Percentiles rank a stretch among this genome's conserved stretches.
These are phyloP conservation scores for Drosophila pachea DNA, from an alignment of 1,140 invertebrate genomes.

Conservation along the genomic window DNA sequence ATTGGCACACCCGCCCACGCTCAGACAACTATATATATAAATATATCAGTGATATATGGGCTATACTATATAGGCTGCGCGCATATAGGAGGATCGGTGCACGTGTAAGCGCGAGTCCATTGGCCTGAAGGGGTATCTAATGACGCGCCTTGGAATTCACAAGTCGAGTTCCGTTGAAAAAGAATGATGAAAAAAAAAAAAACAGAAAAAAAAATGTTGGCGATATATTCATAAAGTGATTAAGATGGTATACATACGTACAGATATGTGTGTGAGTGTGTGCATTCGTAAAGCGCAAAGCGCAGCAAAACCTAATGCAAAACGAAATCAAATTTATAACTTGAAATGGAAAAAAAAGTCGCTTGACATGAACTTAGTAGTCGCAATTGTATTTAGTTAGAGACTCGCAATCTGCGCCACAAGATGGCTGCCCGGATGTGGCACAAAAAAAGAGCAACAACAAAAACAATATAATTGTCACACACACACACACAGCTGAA, in stretches of 20 bases:
- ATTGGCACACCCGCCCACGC: slow-evolving; percentile 71
- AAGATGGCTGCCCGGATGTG: slow-evolving; percentile 72
- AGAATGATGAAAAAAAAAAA: slow-evolving; percentile 17
- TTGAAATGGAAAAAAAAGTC: slow-evolving; percentile 1
- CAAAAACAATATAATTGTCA: slow-evolving; percentile 32
- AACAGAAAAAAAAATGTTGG: slow-evolving; percentile 24
- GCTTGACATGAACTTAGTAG: slow-evolving; percentile 8
- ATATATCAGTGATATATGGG: slow-evolving; percentile 1
- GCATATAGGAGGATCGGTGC: slow-evolving; percentile 2
- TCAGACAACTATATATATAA: slow-evolving; percentile 15
- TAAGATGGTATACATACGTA: not conserved
- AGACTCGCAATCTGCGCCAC: slow-evolving; percentile 52
- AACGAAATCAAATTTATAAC: not conserved
- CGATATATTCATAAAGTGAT: slow-evolving; percentile 37
- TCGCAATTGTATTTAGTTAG: slow-evolving; percentile 10
- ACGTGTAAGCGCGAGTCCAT: slow-evolving; percentile 51
- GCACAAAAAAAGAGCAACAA: slow-evolving; percentile 41
- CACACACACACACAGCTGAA: slow-evolving; percentile 37
- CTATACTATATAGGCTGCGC: not conserved
- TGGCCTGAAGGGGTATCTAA: slow-evolving; percentile 58
- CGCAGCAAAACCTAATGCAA: slow-evolving; percentile 30
- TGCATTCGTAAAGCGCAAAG: slow-evolving; percentile 48
- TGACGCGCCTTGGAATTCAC: slow-evolving; percentile 45
- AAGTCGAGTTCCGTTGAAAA: slow-evolving; percentile 51
- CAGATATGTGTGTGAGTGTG: not conserved